Evolutionary conservation across 2,113 vertebrate genomes (phyloP).

Genomic region (Sorex fumeus): DNA sequence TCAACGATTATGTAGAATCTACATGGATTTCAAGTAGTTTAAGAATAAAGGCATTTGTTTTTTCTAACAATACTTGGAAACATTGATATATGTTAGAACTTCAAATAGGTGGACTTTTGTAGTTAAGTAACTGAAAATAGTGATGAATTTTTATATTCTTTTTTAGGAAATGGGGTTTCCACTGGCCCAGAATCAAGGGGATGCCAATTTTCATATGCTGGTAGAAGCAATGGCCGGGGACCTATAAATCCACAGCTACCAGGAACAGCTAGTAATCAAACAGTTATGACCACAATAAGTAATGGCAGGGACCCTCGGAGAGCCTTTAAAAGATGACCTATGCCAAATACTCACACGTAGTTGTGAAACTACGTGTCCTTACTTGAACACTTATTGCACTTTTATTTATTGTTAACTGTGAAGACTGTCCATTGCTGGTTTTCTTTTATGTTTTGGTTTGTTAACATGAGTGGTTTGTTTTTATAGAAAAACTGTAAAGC

Average conservation of each 20-base stretch:
- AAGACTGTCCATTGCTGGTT: constrained; percentile 83
- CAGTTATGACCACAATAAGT: constrained; percentile 91
- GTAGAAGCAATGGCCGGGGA: constrained; percentile 93
- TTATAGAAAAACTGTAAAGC: constrained; percentile 79
- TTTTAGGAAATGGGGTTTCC: constrained; percentile 94
- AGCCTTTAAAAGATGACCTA: constrained; percentile 92
- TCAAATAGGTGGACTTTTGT: background rate
- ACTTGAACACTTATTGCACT: constrained; percentile 99
- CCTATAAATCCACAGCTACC: constrained; percentile 85
- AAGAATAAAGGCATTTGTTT: constrained; percentile 28
- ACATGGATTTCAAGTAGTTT: background rate
- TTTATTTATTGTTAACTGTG: constrained; percentile 94
- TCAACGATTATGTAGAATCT: background rate
- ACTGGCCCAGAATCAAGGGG: constrained; percentile 88
- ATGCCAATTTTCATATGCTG: constrained; percentile 87
- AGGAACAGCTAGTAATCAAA: constrained; percentile 88
- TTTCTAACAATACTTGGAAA: background rate
- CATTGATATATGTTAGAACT: constrained; percentile 14
- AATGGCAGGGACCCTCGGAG: constrained; percentile 98
- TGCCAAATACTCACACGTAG: constrained; percentile 81
- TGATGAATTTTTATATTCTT: constrained; percentile 73
- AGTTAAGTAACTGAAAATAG: background rate
- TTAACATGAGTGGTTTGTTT: constrained; percentile 82
- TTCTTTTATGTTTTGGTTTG: constrained; percentile 81
- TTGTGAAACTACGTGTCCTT: constrained; percentile 90